These are phyloP conservation scores for Drosophila barbarae DNA, from an alignment of 2,888 invertebrate species.

Conservation along the genomic window DNA sequence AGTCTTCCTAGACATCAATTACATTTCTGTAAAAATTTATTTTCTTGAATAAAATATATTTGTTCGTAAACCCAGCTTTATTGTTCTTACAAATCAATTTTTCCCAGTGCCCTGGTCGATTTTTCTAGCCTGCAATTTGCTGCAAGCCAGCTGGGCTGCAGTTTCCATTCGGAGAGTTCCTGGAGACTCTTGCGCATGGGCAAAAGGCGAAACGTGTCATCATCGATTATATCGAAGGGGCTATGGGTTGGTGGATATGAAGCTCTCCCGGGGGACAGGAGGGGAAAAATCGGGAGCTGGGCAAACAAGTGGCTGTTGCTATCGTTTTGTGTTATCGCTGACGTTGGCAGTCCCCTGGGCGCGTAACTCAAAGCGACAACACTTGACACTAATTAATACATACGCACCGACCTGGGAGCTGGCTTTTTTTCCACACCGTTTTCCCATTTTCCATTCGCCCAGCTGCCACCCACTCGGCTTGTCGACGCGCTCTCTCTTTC, in stretches of 20 bases:
- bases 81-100: neutral
- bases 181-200: conserved; percentile 59
- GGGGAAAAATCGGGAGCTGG: conserved; percentile 25
- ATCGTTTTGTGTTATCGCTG: conserved; percentile 72
- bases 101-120: conserved; percentile 18
- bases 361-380: conserved; percentile 76
- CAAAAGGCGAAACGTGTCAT: conserved; percentile 73
- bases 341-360: conserved; percentile 64
- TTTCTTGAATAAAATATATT: neutral
- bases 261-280: neutral
- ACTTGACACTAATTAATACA: conserved; percentile 77
- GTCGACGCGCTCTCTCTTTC: neutral
- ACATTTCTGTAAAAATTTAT: no score
- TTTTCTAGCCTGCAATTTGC: conserved; percentile 56
- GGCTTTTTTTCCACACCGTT: neutral
- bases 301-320: conserved; percentile 63
- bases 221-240: conserved; percentile 64
- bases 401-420: conserved; percentile 56
- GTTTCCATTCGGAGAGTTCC: conserved; percentile 26
- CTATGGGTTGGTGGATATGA: neutral
- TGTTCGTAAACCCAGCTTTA: no score
- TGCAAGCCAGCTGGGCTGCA: conserved; percentile 23
- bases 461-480: conserved; percentile 65
- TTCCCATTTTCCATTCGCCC: conserved; percentile 16
- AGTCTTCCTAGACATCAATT: no score